Conservation (phyloP, 2,888 invertebrate species). For the Luperina testacea region DNA sequence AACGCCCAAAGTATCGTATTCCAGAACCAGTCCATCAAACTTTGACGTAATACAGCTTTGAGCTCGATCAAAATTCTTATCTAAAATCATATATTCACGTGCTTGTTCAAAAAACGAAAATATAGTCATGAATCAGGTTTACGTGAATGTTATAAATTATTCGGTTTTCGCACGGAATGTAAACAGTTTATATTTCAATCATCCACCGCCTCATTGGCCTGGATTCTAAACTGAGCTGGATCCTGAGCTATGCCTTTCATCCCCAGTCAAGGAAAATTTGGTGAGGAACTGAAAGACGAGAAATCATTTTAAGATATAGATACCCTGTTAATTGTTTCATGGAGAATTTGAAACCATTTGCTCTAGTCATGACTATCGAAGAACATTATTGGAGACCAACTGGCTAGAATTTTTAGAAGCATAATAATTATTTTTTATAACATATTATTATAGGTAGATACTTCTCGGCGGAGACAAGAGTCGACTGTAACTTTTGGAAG, state of each 20-base stretch:
- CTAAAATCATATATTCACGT: constrained; percentile 27
- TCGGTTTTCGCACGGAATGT: constrained; percentile 44
- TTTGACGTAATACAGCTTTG: constrained; percentile 50
- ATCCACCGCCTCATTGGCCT: constrained; percentile 40
- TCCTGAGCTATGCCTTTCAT: neutral
- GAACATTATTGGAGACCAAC: too few species aligned
- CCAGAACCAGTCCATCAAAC: constrained; percentile 47
- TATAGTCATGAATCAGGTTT: constrained; percentile 25
- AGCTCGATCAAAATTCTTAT: constrained; percentile 39
- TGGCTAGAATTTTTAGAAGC: neutral
- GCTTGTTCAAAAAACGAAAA: constrained; percentile 37
- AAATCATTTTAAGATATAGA: neutral
- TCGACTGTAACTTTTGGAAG: neutral
- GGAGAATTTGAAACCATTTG: neutral
- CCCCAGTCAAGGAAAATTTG: neutral
- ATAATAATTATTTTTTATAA: too few species aligned
- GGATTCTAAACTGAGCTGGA: constrained; percentile 21
- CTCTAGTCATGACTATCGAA: neutral
- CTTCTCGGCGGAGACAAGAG: neutral
- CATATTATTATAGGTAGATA: too few species aligned
- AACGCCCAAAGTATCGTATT: constrained; percentile 20
- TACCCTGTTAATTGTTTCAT: neutral
- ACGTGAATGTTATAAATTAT: constrained; percentile 46
- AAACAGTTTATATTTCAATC: constrained; percentile 56
- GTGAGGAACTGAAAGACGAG: neutral